phyloP scores from a whole-genome alignment of 1,140 invertebrate species.

The Rhopalosiphum maidis region DNA sequence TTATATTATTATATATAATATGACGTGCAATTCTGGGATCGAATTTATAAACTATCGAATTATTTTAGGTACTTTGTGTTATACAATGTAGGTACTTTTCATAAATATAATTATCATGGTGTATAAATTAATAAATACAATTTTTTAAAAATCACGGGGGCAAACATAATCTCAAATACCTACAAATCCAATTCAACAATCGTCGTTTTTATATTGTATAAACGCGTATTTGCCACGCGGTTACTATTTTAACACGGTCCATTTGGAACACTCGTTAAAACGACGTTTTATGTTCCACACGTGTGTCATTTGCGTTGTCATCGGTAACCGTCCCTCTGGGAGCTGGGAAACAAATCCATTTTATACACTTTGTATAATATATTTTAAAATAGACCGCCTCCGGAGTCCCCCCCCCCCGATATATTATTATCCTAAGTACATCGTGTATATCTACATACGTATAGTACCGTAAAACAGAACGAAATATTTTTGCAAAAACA shows the following conservation, averaged over 20 bases:
- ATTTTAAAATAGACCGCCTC: slow-evolving; percentile 15
- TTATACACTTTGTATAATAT: slow-evolving; percentile 1
- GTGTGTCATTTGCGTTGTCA: slow-evolving; percentile 10
- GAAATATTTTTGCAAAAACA: not conserved
- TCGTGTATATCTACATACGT: not conserved
- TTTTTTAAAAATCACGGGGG: not conserved
- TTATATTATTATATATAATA: not conserved
- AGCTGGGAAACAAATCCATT: not conserved
- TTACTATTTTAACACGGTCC: slow-evolving; percentile 7
- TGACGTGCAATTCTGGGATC: not conserved
- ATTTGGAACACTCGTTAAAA: not conserved
- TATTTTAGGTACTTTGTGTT: not conserved
- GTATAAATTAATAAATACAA: not conserved
- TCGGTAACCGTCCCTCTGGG: not conserved
- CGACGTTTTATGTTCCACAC: not conserved
- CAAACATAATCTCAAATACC: not conserved
- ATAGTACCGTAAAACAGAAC: not conserved
- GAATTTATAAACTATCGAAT: not conserved
- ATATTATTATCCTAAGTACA: not conserved
- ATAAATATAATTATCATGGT: not conserved
- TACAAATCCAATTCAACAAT: not conserved
- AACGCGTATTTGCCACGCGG: not conserved
- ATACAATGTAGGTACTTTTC: too few species aligned
- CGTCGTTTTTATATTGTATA: not conserved
- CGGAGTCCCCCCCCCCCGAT: not conserved